Conservation (phyloP, 2,113 vertebrate species). For the Benitochromis conjunctus region DNA sequence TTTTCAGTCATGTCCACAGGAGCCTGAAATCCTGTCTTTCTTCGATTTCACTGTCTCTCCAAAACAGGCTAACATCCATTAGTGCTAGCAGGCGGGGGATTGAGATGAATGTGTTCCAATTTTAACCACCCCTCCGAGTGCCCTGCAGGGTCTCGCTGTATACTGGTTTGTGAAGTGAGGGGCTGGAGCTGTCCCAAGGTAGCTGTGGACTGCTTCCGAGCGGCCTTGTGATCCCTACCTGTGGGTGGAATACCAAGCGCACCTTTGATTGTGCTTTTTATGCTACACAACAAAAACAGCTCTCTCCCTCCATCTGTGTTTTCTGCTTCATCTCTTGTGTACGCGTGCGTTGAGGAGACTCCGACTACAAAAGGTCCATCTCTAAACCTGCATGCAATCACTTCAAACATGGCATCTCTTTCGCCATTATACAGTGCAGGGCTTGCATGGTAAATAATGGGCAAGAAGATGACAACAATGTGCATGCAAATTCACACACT, state of each 20-base stretch:
- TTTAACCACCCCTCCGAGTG: slow-evolving; percentile 44
- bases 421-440: background rate
- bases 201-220: slow-evolving; percentile 7
- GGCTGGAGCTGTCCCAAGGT: slow-evolving; percentile 33
- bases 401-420: background rate
- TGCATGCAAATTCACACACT: background rate
- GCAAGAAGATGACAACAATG: background rate
- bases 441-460: background rate
- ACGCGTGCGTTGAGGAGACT: background rate
- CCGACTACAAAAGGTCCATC: background rate
- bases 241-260: slow-evolving; percentile 31
- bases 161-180: slow-evolving; percentile 19
- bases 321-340: background rate
- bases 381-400: slow-evolving; percentile 16
- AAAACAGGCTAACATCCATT: slow-evolving; percentile 54
- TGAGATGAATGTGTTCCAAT: slow-evolving; percentile 65
- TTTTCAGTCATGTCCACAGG: slow-evolving; percentile 14
- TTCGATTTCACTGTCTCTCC: slow-evolving; percentile 46
- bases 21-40: slow-evolving; percentile 28
- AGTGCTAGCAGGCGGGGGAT: slow-evolving; percentile 45
- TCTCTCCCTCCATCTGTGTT: background rate
- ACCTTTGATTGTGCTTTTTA: background rate
- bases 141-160: slow-evolving; percentile 15
- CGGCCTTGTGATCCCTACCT: slow-evolving; percentile 15
- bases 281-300: background rate